Conservation (phyloP, 2,797 vertebrate species). For the Euthynnus affinis region DNA sequence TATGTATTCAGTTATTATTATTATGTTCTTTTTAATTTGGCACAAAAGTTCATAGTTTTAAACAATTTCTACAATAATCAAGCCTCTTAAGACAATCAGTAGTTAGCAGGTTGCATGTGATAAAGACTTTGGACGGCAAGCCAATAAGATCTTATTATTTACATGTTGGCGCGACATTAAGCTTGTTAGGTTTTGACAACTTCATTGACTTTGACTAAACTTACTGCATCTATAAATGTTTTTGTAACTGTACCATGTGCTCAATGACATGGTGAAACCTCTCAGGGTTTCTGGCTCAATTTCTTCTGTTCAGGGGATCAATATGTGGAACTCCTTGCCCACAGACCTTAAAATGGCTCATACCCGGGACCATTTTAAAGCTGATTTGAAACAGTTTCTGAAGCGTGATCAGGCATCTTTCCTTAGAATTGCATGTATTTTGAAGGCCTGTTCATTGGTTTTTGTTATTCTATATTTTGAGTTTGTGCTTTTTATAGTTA, state of each 20-base stretch:
- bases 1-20: neutral
- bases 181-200: conserved; percentile 6
- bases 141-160: conserved; percentile 42
- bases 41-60: conserved; percentile 8
- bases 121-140: conserved; percentile 27
- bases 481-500: conserved; percentile 1
- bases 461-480: neutral
- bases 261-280: conserved; percentile 33
- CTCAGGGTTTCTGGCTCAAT: conserved; percentile 35
- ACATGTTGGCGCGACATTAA: conserved; percentile 33
- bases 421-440: neutral
- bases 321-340: conserved; percentile 30
- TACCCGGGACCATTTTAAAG: conserved; percentile 27
- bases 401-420: neutral
- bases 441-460: neutral
- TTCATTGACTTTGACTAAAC: conserved; percentile 43
- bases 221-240: conserved; percentile 36
- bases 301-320: conserved; percentile 32
- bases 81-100: conserved; percentile 8
- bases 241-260: conserved; percentile 1
- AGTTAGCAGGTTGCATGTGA: conserved; percentile 24
- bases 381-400: conserved; percentile 27
- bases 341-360: conserved; percentile 18
- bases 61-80: conserved; percentile 12
- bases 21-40: conserved; percentile 12